Evolutionary conservation across 1,140 invertebrate genomes (phyloP), one percentile per base, ranked within the genome.

Genomic region (Drosophila miranda): DNA sequence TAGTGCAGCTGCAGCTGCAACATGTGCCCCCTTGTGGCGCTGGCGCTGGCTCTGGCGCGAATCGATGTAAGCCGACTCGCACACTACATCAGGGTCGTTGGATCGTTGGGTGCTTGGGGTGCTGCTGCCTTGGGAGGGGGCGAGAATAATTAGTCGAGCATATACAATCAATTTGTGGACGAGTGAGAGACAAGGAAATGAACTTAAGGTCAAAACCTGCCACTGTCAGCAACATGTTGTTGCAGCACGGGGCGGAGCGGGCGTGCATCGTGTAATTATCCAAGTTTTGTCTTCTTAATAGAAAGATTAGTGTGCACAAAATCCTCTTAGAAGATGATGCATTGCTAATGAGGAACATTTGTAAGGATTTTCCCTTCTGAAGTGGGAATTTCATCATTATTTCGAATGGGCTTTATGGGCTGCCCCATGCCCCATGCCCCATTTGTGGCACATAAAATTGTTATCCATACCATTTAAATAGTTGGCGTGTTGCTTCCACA

Each of bases 401-500:
- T 34, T 34, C 9, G 30, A 34, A 34, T 11, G 19, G 19, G 19
- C 30, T 34, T 34, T 3, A 11, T 34, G 3, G 3, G 34, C 0
- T 11, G 9, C 34, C 9, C 16, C 16, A 16, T 16, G 16, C 16
- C 16, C 16, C 8, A 9, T 30, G 30, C 30, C 30, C 30, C 30
- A 9, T 9, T 8, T 30, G 30, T 30, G 30, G 8, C 28, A 34
- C 49, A 11, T 42, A 9, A 30, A 46, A 54, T 34, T 42, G 63
- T 28, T 8, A 19, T 73, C 28, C 81, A 81, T 91, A 91, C 90
- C 90, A 59, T 91, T 91, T 43, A 91, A 72, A 60, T 91, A 91
- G 52, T 88, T 87, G n/a, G 90, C 90, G 66, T 91, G 90, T 79
- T 91, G 90, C 73, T 91, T 87, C 90, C 90, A 91, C 60, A 91